Conservation (phyloP, 2,113 vertebrate species). For the Atlantisia rogersi region DNA sequence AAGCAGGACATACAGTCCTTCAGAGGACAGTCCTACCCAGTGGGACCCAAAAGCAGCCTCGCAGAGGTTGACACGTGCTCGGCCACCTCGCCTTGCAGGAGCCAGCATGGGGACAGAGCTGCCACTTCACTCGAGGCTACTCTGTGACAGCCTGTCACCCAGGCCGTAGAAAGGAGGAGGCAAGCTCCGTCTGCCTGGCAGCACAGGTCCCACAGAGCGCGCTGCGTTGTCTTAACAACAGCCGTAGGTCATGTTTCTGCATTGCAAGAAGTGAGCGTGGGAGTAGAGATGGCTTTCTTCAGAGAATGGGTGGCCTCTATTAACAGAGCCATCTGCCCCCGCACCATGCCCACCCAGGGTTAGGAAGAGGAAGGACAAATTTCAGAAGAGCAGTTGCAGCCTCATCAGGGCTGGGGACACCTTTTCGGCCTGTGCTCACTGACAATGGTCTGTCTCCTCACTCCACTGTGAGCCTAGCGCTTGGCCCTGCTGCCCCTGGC, state of each 20-base stretch:
- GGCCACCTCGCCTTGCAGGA: background rate
- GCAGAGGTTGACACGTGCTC: accelerated
- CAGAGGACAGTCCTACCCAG: background rate
- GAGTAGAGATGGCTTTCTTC: background rate
- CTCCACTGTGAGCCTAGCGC: too few species aligned
- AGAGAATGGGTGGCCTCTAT: background rate
- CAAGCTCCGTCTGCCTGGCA: background rate
- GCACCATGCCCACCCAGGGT: background rate
- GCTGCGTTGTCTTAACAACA: background rate
- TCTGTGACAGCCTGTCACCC: background rate
- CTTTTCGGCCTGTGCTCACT: background rate
- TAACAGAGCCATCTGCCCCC: background rate
- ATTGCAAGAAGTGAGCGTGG: background rate
- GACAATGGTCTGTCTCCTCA: background rate
- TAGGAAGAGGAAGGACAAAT: background rate
- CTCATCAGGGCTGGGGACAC: background rate
- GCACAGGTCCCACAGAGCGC: accelerated
- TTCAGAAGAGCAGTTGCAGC: background rate
- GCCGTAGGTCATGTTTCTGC: background rate
- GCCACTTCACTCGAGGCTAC: background rate
- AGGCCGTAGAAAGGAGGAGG: background rate
- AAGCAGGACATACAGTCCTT: accelerated
- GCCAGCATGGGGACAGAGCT: background rate
- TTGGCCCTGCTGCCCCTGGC: background rate
- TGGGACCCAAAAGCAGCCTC: background rate